Evolutionary conservation across 1,140 invertebrate genomes (phyloP).

Genomic region (Philaenus spumarius): DNA sequence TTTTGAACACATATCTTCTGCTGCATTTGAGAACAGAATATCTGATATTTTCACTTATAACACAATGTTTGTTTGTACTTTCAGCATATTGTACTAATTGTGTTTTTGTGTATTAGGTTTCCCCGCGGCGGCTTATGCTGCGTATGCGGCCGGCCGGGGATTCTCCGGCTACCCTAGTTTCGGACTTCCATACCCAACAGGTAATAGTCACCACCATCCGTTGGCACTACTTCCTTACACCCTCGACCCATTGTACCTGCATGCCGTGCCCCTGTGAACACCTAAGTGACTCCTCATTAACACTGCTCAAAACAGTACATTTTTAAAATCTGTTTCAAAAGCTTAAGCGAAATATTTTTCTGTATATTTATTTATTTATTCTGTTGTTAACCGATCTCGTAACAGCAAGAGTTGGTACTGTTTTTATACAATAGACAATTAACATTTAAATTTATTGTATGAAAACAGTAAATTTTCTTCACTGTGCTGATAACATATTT

Average conservation of each 20-base stretch:
- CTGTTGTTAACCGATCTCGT: too few species aligned
- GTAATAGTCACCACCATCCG: conserved; percentile 63
- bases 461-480: too few species aligned
- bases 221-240: conserved; percentile 57
- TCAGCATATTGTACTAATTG: neutral
- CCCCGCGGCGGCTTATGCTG: conserved; percentile 85
- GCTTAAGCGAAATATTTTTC: neutral
- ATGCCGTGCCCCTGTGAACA: conserved; percentile 78
- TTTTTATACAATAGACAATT: too few species aligned
- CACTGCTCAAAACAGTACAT: neutral
- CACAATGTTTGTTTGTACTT: too few species aligned
- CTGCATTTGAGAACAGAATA: too few species aligned
- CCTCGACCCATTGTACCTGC: conserved; percentile 53
- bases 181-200: conserved; percentile 92
- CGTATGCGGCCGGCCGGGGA: conserved; percentile 86
- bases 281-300: neutral
- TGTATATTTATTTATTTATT: too few species aligned
- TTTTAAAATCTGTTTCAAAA: neutral
- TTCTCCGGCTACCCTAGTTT: conserved; percentile 95
- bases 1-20: too few species aligned
- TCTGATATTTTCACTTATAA: too few species aligned
- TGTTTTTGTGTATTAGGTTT: conserved; percentile 62
- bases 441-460: too few species aligned
- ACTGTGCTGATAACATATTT: too few species aligned
- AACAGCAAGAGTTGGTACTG: too few species aligned